Evolutionary conservation across 2,888 invertebrate species (phyloP), one percentile per base, ranked within the genome.

Genomic region (Adineta ricciae): DNA sequence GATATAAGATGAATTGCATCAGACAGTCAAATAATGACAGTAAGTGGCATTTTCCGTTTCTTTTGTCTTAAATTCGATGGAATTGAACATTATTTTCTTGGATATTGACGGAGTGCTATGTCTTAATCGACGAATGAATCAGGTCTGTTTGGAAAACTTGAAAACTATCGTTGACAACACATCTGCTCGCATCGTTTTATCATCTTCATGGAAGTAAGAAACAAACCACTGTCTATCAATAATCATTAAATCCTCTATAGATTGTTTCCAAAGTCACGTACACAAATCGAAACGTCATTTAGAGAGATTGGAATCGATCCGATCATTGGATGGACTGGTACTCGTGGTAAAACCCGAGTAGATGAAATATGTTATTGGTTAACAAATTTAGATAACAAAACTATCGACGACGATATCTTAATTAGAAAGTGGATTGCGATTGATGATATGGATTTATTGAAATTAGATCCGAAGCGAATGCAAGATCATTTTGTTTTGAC

Each of bases 101-200:
- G 78, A 78, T 41, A 41, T 78, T 78, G 78, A 78, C n/a, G 78
- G 78, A 78, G 78, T 78, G 11, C n/a, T 78, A 41, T 78, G 78
- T 78, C 41, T 78, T 11, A 7, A 24, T 1, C 38, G n/a, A 78
- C 16, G 41, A 78, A 78, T 78, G 2, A 41, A 78, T 78, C 21
- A 41, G 24, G n/a, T 41, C 9, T 78, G 41, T 78, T 41, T 78
- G 41, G 9, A 78, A 41, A 41, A 78, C 41, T 78, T 78, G 41
- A 78, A 78, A 32, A 41, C 24, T 21, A 78, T 78, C 11, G 7
- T 41, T 0, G 78, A 78, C 3, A 14, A 9, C 0, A 78, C 78
- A 78, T 78, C 78, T 8, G 41, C 78, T 3, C 38, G 78, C 21
- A 78, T 78, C 24, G 78, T 78, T 78, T 41, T 78, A 41, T 24